Conservation (phyloP, 2,888 invertebrate genomes). For the Idaea dimidiata region DNA sequence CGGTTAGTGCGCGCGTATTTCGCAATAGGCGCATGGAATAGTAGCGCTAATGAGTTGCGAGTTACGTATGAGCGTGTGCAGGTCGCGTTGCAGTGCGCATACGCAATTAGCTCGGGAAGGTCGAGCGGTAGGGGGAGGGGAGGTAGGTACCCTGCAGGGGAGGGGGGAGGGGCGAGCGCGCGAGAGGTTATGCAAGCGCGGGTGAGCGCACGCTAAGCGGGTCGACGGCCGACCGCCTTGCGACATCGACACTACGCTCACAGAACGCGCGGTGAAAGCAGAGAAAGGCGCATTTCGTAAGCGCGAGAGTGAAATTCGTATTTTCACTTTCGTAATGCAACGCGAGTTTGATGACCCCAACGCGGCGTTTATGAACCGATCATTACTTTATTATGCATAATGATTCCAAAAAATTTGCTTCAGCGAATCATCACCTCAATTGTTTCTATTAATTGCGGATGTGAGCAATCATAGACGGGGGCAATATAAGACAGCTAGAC, state of each 20-base stretch:
- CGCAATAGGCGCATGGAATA: slow-evolving; percentile 19
- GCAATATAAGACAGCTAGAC: not conserved
- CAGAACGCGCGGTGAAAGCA: slow-evolving; percentile 68
- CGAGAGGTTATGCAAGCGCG: slow-evolving; percentile 73
- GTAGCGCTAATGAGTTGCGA: slow-evolving; percentile 29
- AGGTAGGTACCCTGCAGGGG: slow-evolving; percentile 29
- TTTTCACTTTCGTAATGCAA: slow-evolving; percentile 75
- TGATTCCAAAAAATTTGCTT: not conserved
- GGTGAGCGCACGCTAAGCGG: slow-evolving; percentile 85
- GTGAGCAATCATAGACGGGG: not conserved
- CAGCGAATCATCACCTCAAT: not conserved
- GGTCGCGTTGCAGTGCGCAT: slow-evolving; percentile 47
- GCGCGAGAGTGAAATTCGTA: slow-evolving; percentile 77
- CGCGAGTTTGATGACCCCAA: slow-evolving; percentile 53
- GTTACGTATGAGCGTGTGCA: slow-evolving; percentile 31
- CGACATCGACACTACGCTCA: slow-evolving; percentile 39
- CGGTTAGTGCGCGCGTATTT: not conserved
- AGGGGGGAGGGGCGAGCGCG: slow-evolving; percentile 25
- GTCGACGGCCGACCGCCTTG: slow-evolving; percentile 79
- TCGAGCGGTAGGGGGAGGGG: slow-evolving; percentile 45
- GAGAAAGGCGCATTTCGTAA: slow-evolving; percentile 80
- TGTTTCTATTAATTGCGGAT: not conserved
- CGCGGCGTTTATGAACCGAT: slow-evolving; percentile 10
- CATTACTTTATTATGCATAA: slow-evolving; percentile 1
- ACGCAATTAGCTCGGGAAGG: slow-evolving; percentile 69